Base-by-base conservation (phyloP, 2,888 invertebrate genomes). In the Patella caerulea region DNA sequence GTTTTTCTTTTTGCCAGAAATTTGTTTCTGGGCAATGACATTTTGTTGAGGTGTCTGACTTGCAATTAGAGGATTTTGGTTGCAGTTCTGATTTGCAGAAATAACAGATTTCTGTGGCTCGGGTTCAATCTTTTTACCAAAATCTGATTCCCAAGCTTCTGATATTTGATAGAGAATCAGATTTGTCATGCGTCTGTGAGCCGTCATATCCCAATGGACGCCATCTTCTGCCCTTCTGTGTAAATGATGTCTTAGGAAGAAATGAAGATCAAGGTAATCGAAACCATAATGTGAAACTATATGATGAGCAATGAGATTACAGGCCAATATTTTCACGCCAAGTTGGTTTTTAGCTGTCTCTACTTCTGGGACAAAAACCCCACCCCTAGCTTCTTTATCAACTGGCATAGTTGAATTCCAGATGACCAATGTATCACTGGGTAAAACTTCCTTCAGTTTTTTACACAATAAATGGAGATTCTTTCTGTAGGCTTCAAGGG, bases 141-240 rank as follows among this genome's bases (percentile, higher is more conserved):
- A 45, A 45, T 45, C 45, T 7, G 45, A 9, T 34, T 70, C 80
- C 96, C 96, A 69, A 93, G 94, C 90, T 90, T 97, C 75, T 95
- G 95, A 91, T 45, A 92, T 86, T 83, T 93, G 93, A 12, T 92
- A 93, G 4, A 93, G 87, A 11, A 93, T 80, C 9, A 93, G 84
- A 84, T 93, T 93, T 2, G 92, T 92, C 70, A 93, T 90, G 75
- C 91, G 90, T 2, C 93, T 88, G 73, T 93, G 90, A 4, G 92
- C 92, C 4, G 85, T 79, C 56, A 91, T 89, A 55, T 90, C 84
- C 93, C 93, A 94, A 86, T 93, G 93, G 24, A 93, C 90, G 2
- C 93, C 93, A 87, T 93, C 93, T 14, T 83, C 82, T 5, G 86
- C 88, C 55, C 93, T 89, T 70, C 91, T 86, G 81, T 92, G 90